Evolutionary conservation across 1,140 invertebrate genomes (phyloP).

Genomic region (Micrasema minimum): DNA sequence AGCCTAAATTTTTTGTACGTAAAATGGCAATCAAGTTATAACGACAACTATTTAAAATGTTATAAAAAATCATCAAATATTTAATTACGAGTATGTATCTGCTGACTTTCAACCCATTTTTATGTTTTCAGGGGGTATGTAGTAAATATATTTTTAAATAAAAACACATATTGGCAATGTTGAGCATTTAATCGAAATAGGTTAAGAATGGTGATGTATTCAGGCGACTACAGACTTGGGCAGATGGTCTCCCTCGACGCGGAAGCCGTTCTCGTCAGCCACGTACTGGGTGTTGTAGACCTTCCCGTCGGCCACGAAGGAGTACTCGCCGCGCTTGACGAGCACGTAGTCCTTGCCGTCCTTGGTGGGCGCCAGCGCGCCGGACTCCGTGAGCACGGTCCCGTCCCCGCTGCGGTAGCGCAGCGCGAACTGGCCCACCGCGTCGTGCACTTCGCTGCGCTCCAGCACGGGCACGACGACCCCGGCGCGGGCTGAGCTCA

Average conservation of each 20-base stretch:
- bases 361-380: slow-evolving; percentile 56
- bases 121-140: too few species aligned
- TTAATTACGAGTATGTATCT: too few species aligned
- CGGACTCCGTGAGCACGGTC: slow-evolving; percentile 58
- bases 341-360: slow-evolving; percentile 57
- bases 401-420: slow-evolving; percentile 61
- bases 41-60: too few species aligned
- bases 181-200: not conserved
- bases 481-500: slow-evolving; percentile 8
- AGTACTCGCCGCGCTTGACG: slow-evolving; percentile 56
- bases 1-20: too few species aligned
- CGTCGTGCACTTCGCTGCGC: slow-evolving; percentile 58
- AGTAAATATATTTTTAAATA: not conserved
- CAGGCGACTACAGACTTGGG: slow-evolving; percentile 55
- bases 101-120: too few species aligned
- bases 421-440: slow-evolving; percentile 60
- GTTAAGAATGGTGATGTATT: not conserved
- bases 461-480: slow-evolving; percentile 51
- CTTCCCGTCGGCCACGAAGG: slow-evolving; percentile 59
- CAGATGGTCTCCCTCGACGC: slow-evolving; percentile 59
- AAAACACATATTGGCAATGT: not conserved
- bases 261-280: slow-evolving; percentile 59
- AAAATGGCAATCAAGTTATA: too few species aligned
- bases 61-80: too few species aligned
- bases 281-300: slow-evolving; percentile 58